Base-by-base conservation (phyloP, 2,888 invertebrate species). In the Atrina japonica region DNA sequence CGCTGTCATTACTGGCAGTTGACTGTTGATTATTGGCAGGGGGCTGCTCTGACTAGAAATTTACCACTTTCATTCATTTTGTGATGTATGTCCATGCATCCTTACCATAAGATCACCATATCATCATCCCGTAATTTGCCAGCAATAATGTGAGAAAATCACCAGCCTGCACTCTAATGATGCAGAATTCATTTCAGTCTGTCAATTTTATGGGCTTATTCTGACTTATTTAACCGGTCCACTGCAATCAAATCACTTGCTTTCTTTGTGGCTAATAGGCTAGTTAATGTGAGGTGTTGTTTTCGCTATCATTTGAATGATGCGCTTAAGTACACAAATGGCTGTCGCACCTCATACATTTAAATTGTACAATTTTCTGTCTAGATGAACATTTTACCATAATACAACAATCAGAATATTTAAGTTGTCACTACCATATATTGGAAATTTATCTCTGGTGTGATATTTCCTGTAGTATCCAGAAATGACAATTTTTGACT, bases 141-240 rank as follows among this genome's bases (percentile, higher is more conserved):
- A 45, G 18, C 60, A 47, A 41, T 60, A 60, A 60, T 60, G 60
- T 41, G 68, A 61, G 68, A 68, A 68, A 68, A 61, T 68, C 40
- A 61, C 45, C 68, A 68, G 60, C 60, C 61, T 61, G 55, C 27
- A 43, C 29, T 45, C 61, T 68, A 68, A 60, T 68, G 52, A 68
- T 68, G 68, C 61, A 35, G 55, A 59, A 58, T 68, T 68, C 68
- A 68, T 68, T 68, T 61, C 55, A 18, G n/a, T n/a, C 68, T 61
- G 68, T 68, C 68, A 68, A 40, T 53, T 68, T 61, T 68, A 61
- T 41, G 40, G 47, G 50, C 53, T 55, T 68, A 52, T 40, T 25
- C 41, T 40, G 60, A 67, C 67, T 67, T 67, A 67, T 67, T 67
- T 68, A 68, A 61, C 53, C 29, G 45, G 61, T 45, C 29, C 49